These are phyloP conservation scores for Chrysochloris asiatica DNA, from an alignment of 2,113 vertebrate genomes.

Conservation along the genomic window DNA sequence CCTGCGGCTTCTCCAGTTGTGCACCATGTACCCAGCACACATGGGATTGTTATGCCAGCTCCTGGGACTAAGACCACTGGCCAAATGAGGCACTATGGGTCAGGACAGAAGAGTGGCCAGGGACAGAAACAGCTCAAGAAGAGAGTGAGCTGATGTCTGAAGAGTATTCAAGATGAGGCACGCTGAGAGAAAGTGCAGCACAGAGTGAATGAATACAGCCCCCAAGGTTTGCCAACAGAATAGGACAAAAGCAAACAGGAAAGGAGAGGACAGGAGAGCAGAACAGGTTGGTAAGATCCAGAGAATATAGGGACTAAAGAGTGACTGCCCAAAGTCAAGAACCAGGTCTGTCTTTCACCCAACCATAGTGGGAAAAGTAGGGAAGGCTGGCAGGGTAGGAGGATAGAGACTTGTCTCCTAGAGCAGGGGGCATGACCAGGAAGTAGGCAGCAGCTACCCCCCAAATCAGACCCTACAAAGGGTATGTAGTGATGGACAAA, in stretches of 20 bases:
- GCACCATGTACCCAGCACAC: not conserved
- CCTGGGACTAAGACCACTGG: not conserved
- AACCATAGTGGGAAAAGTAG: not conserved
- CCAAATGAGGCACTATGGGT: slow-evolving; percentile 43
- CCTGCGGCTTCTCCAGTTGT: slow-evolving; percentile 33
- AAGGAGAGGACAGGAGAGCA: not conserved
- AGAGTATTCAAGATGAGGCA: slow-evolving; percentile 38
- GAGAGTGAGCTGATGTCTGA: slow-evolving; percentile 57
- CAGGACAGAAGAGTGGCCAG: slow-evolving; percentile 17
- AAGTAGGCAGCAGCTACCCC: too few species aligned
- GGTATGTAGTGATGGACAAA: not conserved
- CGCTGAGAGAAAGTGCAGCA: slow-evolving; percentile 57
- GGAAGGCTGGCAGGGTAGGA: not conserved
- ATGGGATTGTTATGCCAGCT: not conserved
- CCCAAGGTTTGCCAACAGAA: not conserved
- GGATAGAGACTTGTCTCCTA: not conserved
- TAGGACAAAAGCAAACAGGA: not conserved
- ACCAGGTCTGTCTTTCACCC: not conserved
- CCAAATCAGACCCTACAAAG: not conserved
- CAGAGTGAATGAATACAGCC: not conserved
- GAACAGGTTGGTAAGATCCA: not conserved
- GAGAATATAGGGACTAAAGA: not conserved
- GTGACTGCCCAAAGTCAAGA: not conserved
- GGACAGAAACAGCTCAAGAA: not conserved
- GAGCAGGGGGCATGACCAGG: not conserved